Percentiles rank a stretch among this genome's conserved stretches.
phyloP scores from a whole-genome alignment of 92 coral and sea anemone genomes.

The Phenganax marumi region DNA sequence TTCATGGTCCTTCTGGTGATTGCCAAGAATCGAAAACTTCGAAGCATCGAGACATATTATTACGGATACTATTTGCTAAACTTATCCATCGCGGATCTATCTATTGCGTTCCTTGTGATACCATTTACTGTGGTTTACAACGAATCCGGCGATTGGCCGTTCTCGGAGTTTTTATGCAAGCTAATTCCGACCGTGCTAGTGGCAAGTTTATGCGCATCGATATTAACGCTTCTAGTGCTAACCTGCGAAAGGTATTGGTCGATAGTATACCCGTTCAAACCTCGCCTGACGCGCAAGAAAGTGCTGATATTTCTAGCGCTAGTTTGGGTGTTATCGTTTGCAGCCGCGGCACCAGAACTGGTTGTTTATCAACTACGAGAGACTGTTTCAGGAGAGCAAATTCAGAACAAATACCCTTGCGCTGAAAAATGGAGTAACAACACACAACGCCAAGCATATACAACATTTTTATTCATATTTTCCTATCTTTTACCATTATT shows the following conservation, averaged over 20 bases:
- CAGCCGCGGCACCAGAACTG: conserved; percentile 63
- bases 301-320: conserved; percentile 51
- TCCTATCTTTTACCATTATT: conserved; percentile 61
- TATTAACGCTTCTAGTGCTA: conserved; percentile 61
- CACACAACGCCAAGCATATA: conserved; percentile 59
- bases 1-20: conserved; percentile 58
- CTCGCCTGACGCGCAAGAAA: conserved; percentile 46
- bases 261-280: conserved; percentile 60
- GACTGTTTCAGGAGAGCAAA: conserved; percentile 26
- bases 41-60: conserved; percentile 60
- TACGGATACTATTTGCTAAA: conserved; percentile 66
- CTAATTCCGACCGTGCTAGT: conserved; percentile 64
- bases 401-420: conserved; percentile 51
- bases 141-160: conserved; percentile 67
- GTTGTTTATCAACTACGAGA: conserved; percentile 54
- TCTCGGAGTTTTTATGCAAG: conserved; percentile 57
- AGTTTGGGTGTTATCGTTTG: conserved; percentile 58
- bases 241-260: conserved; percentile 67
- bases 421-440: conserved; percentile 53
- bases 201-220: conserved; percentile 60
- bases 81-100: conserved; percentile 63
- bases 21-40: conserved; percentile 55
- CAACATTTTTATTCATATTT: conserved; percentile 55
- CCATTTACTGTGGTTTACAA: conserved; percentile 63
- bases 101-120: conserved; percentile 58